Percentiles rank a stretch among this genome's conserved stretches.
These are phyloP conservation scores for Sarcophilus harrisii DNA, from an alignment of 2,797 vertebrate genomes.

Conservation along the genomic window DNA sequence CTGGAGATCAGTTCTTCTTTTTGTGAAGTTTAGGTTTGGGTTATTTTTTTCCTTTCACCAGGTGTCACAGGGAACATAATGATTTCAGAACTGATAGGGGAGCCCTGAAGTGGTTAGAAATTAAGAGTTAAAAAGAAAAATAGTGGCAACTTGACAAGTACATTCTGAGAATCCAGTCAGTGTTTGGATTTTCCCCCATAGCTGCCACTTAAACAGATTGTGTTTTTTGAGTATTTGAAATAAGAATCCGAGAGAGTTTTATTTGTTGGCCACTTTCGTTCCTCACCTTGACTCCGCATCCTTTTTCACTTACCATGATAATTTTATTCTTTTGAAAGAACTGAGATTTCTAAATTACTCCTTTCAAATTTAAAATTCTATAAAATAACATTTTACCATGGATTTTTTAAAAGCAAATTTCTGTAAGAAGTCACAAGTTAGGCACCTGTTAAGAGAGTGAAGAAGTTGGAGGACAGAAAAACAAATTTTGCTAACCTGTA, in stretches of 20 bases:
- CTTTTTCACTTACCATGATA: background rate
- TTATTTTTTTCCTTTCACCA: background rate
- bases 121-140: background rate
- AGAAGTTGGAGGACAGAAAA: background rate
- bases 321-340: slow-evolving; percentile 36
- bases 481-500: background rate
- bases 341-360: background rate
- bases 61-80: background rate
- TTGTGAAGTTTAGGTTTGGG: slow-evolving; percentile 24
- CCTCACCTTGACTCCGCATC: background rate
- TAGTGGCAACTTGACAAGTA: background rate
- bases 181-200: background rate
- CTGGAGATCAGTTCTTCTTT: slow-evolving; percentile 1
- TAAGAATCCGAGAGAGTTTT: background rate
- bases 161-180: background rate
- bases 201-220: background rate
- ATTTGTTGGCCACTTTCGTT: background rate
- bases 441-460: background rate
- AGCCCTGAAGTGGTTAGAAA: background rate
- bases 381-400: no score
- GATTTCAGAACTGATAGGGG: slow-evolving; percentile 25
- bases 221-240: background rate
- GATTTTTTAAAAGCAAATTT: background rate
- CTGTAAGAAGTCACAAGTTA: background rate
- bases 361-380: background rate